Conservation (phyloP, 2,797 vertebrate species). For the Gastrophryne carolinensis region DNA sequence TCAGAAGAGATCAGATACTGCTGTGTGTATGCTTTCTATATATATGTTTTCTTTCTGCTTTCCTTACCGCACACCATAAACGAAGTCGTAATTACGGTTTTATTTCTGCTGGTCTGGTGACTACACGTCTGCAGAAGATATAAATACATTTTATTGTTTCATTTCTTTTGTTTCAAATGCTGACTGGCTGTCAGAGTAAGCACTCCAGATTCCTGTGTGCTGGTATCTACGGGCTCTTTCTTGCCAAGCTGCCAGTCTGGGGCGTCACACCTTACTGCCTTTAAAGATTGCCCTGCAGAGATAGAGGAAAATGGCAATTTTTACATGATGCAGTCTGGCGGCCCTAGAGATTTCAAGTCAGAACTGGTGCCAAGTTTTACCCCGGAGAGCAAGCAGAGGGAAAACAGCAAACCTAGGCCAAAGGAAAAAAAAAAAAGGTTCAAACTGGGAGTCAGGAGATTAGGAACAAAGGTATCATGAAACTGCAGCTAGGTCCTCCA, state of each 20-base stretch:
- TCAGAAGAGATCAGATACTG: constrained; percentile 56
- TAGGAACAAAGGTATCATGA: constrained; percentile 38
- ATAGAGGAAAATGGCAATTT: constrained; percentile 87
- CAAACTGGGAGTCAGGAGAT: constrained; percentile 47
- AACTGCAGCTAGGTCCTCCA: constrained; percentile 51
- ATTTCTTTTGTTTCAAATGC: constrained; percentile 72
- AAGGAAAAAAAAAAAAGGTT: constrained; percentile 54
- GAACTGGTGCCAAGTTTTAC: constrained; percentile 96
- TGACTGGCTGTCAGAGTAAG: constrained; percentile 73
- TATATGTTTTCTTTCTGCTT: constrained; percentile 48
- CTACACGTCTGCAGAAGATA: constrained; percentile 76
- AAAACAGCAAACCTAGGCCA: constrained; percentile 73
- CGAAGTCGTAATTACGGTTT: constrained; percentile 76
- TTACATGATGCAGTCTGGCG: constrained; percentile 93
- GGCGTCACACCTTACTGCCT: constrained; percentile 99
- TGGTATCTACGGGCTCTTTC: constrained; percentile 88
- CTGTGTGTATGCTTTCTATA: constrained; percentile 57
- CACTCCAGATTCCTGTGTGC: constrained; percentile 76
- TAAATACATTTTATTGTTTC: constrained; percentile 65
- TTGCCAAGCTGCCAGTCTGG: constrained; percentile 99
- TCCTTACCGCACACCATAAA: constrained; percentile 60
- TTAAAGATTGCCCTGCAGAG: constrained; percentile 99
- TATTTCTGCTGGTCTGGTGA: constrained; percentile 73
- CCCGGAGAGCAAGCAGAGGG: constrained; percentile 85
- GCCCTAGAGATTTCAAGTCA: constrained; percentile 96